Base-by-base conservation (phyloP, 2,888 invertebrate genomes). In the Ennomos quercinarius region DNA sequence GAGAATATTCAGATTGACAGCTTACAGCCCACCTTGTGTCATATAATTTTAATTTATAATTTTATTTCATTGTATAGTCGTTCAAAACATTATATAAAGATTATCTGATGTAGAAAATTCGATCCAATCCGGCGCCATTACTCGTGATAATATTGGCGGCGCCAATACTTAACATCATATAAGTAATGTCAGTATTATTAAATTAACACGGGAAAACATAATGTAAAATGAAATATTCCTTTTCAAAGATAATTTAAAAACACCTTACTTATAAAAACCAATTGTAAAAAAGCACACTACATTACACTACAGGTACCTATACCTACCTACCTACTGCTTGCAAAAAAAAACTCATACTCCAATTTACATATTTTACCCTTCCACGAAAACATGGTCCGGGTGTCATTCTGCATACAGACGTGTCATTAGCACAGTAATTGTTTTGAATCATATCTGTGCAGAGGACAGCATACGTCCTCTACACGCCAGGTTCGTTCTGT, bases 401-500 rank as follows among this genome's bases (percentile, higher is more conserved):
- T 58, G 37, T 37, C 37, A 17, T 37, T 49, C 13, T 54, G 59
- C 53, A 54, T 54, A 54, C 49, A 59, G 50, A 55, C 11, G 50
- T 52, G 55, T 56, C 47, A 51, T 56, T 61, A 51, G 40, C 51
- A 40, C 55, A 44, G 13, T 54, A 51, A 55, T 61, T 55, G 39
- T 42, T 51, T 45, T 48, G 55, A 52, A 49, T 53, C 53, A 49
- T 44, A 51, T 56, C 41, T 35, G 37, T 39, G 10, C 38, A 46
- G 51, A 51, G 46, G 42, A 35, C 49, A 55, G 27, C 39, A 12
- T 8, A 40, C 11, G 66, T 49, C 65, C 64, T 63, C 58, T 42
- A 55, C 46, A 48, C 54, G 51, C 41, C 60, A 56, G 65, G 63
- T 63, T 50, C 45, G 58, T 56, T 51, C 63, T 61, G 68, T 57